phyloP scores from a whole-genome alignment of 2,797 vertebrate species.

The Coreius guichenoti region DNA sequence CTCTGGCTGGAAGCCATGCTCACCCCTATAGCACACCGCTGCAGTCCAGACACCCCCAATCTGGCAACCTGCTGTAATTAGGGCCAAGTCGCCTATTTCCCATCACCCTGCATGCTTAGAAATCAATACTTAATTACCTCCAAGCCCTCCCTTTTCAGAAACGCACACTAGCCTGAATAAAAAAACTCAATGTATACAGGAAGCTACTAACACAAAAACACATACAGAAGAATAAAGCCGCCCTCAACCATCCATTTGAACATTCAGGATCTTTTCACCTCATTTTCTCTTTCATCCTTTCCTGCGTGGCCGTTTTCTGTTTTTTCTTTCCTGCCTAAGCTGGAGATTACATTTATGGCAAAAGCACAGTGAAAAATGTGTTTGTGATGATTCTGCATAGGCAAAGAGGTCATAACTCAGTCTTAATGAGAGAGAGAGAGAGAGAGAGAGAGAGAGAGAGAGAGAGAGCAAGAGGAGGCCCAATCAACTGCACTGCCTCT shows the following conservation, averaged over 20 bases:
- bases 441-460: conserved; percentile 45
- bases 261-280: not conserved
- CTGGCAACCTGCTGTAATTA: conserved; percentile 62
- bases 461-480: conserved; percentile 16
- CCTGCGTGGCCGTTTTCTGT: conserved; percentile 46
- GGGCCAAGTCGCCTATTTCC: conserved; percentile 72
- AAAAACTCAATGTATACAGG: not conserved
- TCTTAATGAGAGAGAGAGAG: conserved; percentile 74
- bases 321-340: conserved; percentile 63
- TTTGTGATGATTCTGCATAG: conserved; percentile 68
- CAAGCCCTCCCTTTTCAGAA: conserved; percentile 51
- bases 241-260: not conserved
- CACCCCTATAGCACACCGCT: conserved; percentile 38
- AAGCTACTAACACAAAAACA: conserved; percentile 51
- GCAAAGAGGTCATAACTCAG: conserved; percentile 72
- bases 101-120: conserved; percentile 72
- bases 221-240: conserved; percentile 33
- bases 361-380: conserved; percentile 70
- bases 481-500: conserved; percentile 39
- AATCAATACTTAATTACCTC: conserved; percentile 84
- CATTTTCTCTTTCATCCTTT: conserved; percentile 31
- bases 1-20: conserved; percentile 43
- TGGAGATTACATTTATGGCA: conserved; percentile 75
- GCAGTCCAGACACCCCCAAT: conserved; percentile 40
- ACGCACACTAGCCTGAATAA: conserved; percentile 9